Base-by-base conservation (phyloP, 2,113 vertebrate genomes). In the Brachyhypopomus gauderio region DNA sequence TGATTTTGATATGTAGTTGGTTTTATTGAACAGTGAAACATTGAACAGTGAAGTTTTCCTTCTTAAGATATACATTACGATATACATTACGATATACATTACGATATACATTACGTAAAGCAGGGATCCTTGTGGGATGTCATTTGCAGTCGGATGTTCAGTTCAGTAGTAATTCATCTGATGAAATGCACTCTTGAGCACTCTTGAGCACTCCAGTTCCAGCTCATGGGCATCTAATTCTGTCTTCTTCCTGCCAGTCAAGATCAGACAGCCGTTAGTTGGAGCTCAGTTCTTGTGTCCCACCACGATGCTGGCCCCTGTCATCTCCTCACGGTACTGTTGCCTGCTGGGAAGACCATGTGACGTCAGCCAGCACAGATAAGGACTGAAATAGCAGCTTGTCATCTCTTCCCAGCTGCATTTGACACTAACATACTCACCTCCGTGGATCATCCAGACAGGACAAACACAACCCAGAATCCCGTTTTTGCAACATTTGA, bases 341-440 rank as follows among this genome's bases (percentile, higher is more conserved):
- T 81, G 79, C 79, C 30, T 63, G 56, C 55, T 72, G 59, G 20
- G 52, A 73, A 81, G 64, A 66, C 30, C 34, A 36, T 3, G 60
- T 72, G 63, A 75, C 62, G 64, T 73, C 60, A 80, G 48, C 22
- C 22, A 5, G 20, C 45, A 81, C 9, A 81, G 71, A 75, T 81
- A 81, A 75, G 27, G 22, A 27, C 72, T 20, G 55, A 81, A 75
- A 81, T 73, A 74, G 79, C 62, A 80, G 60, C 60, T 66, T 45
- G 30, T 71, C 70, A 52, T 80, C 70, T 64, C 22, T 41, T 80
- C 60, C 73, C 60, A 80, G 79, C 45, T 74, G 60, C 60, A 67
- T 74, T 66, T 48, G 45, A 66, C 60, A 56, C 58, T 63, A 34
- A 80, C 59, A 55, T 38, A 7, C 66, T 70, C 55, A 70, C 25